Base-by-base conservation (phyloP, 2,113 vertebrate species). In the Orthonyx spaldingii region DNA sequence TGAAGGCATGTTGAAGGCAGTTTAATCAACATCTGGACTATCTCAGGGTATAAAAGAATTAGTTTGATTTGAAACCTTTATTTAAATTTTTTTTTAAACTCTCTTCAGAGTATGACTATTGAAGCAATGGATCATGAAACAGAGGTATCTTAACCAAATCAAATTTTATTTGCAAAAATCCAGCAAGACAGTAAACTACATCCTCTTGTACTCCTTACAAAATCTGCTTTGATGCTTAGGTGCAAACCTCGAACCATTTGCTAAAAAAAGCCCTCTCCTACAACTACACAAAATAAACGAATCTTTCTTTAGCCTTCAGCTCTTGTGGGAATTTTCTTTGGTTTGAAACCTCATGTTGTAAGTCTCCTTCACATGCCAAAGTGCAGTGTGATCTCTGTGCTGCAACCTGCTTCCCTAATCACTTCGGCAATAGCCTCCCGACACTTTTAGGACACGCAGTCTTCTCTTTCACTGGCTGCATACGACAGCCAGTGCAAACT, bases 401-500 rank as follows among this genome's bases (percentile, higher is more conserved):
- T 60, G 17, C 84, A 88, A 19, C 23, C 59, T 71, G 32, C 57
- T 65, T 86, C 61, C 49, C 53, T 65, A 59, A 70, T 33, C 10
- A 0, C 50, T n/a, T 32, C 15, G 0, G 52, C 57, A 55, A 6
- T 5, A 78, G 35, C 33, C 24, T 93, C 35, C 21, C 23, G 16
- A 82, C 13, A 13, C 41, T 94, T 91, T 59, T 10, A 57, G 68
- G 50, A 86, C 50, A 70, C 1, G 15, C n/a, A 87, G n/a, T 11
- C 4, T 1, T 66, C 71, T 91, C 52, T 66, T 42, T 81, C 61
- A 19, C 24, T 21, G 53, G 12, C 64, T 5, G 3, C 55, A 8
- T 33, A 32, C 0, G 0, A 71, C 42, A 84, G 60, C 30, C 46
- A 65, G 55, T 9, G 24, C 16, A 30, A 4, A 8, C 49, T 47